Percentiles rank a stretch among this genome's conserved stretches.
These are phyloP conservation scores for Brachionus sp. DNA, from an alignment of 1,140 invertebrate genomes.

Conservation along the genomic window DNA sequence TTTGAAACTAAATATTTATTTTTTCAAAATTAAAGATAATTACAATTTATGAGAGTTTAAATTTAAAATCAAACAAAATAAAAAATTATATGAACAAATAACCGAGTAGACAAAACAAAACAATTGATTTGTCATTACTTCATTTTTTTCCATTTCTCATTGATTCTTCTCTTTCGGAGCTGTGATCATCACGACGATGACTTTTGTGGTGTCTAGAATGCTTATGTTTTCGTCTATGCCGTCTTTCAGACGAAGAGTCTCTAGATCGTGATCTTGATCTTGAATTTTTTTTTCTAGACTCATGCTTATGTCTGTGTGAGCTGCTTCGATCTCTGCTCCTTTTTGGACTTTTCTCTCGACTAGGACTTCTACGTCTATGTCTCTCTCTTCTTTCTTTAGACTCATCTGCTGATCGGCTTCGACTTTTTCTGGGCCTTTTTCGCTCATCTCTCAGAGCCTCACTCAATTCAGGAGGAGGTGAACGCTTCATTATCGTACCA, in stretches of 20 bases:
- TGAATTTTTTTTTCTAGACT: background rate
- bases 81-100: slow-evolving; percentile 17
- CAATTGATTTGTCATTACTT: slow-evolving; percentile 33
- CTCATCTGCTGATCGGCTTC: background rate
- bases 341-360: background rate
- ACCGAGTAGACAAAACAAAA: background rate
- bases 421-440: slow-evolving; percentile 36
- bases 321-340: background rate
- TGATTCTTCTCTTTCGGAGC: background rate
- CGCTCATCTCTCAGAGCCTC: slow-evolving; percentile 21
- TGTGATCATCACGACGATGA: slow-evolving; percentile 17
- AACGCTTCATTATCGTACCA: background rate
- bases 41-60: background rate
- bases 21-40: background rate
- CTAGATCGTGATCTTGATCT: background rate
- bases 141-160: background rate
- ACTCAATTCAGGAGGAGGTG: background rate
- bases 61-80: background rate
- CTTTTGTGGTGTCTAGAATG: background rate
- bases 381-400: background rate
- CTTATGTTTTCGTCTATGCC: background rate
- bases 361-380: background rate
- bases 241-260: background rate
- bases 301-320: background rate
- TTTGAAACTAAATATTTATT: background rate